These are phyloP conservation scores for Drosophila kurseongensis DNA, from an alignment of 1,140 invertebrate genomes.

Conservation along the genomic window DNA sequence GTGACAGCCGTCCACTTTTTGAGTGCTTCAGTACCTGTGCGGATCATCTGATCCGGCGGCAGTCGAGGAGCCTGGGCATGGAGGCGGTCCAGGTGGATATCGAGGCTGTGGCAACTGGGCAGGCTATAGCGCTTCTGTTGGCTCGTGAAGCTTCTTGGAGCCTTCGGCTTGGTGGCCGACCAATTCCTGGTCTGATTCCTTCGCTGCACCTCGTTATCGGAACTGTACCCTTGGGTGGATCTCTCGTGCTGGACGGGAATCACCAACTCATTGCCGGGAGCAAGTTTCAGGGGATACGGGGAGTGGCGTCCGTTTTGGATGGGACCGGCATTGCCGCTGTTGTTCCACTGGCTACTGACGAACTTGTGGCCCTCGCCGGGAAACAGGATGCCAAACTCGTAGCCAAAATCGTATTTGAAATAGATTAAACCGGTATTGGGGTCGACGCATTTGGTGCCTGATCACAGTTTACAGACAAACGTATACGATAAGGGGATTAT, in stretches of 20 bases:
- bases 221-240: constrained; percentile 61
- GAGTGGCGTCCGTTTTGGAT: constrained; percentile 58
- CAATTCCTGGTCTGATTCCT: constrained; percentile 72
- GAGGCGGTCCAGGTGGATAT: constrained; percentile 78
- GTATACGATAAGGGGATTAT: constrained; percentile 10
- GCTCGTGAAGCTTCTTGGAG: constrained; percentile 38
- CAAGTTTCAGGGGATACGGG: constrained; percentile 69
- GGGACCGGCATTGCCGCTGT: constrained; percentile 67
- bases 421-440: constrained; percentile 91
- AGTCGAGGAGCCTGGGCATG: constrained; percentile 76
- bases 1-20: constrained; percentile 1
- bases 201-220: constrained; percentile 65
- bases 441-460: constrained; percentile 91
- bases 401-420: constrained; percentile 94
- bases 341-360: constrained; percentile 85
- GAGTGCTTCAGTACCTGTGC: constrained; percentile 64
- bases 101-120: constrained; percentile 79
- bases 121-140: constrained; percentile 85
- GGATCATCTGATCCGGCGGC: constrained; percentile 64
- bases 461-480: constrained; percentile 49
- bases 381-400: constrained; percentile 91
- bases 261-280: constrained; percentile 71
- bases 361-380: constrained; percentile 88
- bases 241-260: constrained; percentile 80
- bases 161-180: constrained; percentile 85